A percentile compares a stretch with the other conserved stretches of the same genome.
These are phyloP conservation scores for Nestor notabilis DNA, from an alignment of 2,113 vertebrate species.

Conservation along the genomic window DNA sequence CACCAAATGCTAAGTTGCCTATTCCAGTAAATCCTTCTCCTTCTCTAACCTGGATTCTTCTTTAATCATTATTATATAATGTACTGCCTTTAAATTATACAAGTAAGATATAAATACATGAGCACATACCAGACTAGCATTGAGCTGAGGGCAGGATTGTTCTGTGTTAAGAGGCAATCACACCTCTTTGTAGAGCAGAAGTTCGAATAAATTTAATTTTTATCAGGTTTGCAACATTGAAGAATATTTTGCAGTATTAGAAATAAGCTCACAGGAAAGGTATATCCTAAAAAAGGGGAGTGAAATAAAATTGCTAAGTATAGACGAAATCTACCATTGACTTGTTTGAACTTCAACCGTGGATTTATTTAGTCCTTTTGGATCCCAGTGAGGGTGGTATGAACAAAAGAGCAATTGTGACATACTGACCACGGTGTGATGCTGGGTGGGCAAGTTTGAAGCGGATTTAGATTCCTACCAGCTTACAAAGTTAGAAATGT, in stretches of 20 bases:
- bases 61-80: not conserved
- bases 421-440: accelerated
- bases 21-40: not conserved
- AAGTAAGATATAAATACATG: not conserved
- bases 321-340: not conserved
- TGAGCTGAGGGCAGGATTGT: not conserved
- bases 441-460: not conserved
- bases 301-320: not conserved
- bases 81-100: not conserved
- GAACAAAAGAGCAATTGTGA: not conserved
- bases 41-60: not conserved
- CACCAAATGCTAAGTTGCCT: not conserved
- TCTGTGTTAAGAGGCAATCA: not conserved
- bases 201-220: not conserved
- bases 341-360: not conserved
- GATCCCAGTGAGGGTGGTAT: no score
- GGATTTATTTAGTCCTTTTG: not conserved
- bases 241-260: not conserved
- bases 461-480: not conserved
- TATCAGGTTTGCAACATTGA: not conserved
- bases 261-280: not conserved
- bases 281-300: not conserved
- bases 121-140: not conserved
- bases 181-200: not conserved
- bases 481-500: not conserved